These are phyloP conservation scores for Panulirus ornatus DNA, from an alignment of 1,140 invertebrate genomes.

Conservation along the genomic window DNA sequence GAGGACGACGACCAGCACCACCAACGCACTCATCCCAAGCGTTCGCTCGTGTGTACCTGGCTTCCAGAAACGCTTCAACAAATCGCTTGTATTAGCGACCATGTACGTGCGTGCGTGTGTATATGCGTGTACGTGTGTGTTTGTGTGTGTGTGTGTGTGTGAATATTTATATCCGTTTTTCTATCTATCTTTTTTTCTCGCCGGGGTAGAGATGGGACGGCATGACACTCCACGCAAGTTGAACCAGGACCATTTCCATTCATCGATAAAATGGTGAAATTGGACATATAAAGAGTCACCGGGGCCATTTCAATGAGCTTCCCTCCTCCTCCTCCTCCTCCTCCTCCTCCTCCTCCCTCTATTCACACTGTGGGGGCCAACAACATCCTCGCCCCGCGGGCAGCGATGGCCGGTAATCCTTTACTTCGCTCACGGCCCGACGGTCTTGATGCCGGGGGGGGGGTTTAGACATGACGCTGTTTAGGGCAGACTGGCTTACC, in stretches of 20 bases:
- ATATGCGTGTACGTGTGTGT: too few species aligned
- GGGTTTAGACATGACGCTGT: too few species aligned
- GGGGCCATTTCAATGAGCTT: conserved; percentile 43
- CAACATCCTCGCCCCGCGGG: too few species aligned
- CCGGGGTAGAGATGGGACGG: not conserved
- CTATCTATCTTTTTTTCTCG: not conserved
- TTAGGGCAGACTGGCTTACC: not conserved
- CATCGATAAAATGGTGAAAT: conserved; percentile 12
- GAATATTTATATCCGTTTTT: too few species aligned
- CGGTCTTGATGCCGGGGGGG: not conserved
- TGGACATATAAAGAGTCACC: conserved; percentile 31
- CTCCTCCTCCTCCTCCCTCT: too few species aligned
- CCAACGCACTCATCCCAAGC: not conserved
- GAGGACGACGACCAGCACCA: not conserved
- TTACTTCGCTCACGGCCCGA: too few species aligned
- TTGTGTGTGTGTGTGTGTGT: too few species aligned
- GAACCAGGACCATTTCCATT: conserved; percentile 34
- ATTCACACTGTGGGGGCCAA: conserved; percentile 37
- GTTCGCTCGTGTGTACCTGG: not conserved
- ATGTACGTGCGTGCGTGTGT: not conserved
- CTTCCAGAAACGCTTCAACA: too few species aligned
- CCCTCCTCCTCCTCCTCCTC: too few species aligned
- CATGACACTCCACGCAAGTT: not conserved
- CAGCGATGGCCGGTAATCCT: too few species aligned
- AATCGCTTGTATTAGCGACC: too few species aligned